Percentiles rank a stretch among this genome's conserved stretches.
Conservation (phyloP, 2,113 vertebrate species). For the Hypomesus transpacificus region DNA sequence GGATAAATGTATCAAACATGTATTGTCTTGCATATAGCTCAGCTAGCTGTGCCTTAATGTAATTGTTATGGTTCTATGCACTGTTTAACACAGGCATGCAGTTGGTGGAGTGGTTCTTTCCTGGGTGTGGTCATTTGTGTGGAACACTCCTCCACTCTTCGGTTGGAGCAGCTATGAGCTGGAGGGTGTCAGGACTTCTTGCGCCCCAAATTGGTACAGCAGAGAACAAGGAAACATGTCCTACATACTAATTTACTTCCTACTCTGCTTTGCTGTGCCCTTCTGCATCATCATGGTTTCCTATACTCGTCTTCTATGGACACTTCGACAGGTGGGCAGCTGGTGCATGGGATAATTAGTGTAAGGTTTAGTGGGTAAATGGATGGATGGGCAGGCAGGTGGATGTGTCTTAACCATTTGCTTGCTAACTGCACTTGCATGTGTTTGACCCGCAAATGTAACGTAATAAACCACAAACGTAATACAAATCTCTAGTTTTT, state of each 20-base stretch:
- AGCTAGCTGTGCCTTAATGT: background rate
- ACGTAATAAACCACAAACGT: too few relatives aligned
- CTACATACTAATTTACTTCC: slow-evolving; percentile 70
- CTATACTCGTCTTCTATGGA: slow-evolving; percentile 66
- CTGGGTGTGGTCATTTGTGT: slow-evolving; percentile 77
- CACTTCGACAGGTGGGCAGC: slow-evolving; percentile 61
- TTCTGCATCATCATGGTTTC: slow-evolving; percentile 65
- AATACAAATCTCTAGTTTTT: too few relatives aligned
- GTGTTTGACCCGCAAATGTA: too few relatives aligned
- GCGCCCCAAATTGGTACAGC: slow-evolving; percentile 71
- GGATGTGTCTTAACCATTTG: background rate
- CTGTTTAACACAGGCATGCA: slow-evolving; percentile 53
- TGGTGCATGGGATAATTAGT: background rate
- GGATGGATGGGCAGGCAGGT: background rate
- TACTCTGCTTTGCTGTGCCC: slow-evolving; percentile 70
- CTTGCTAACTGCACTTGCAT: background rate
- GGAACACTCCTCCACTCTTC: slow-evolving; percentile 75
- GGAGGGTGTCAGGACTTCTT: slow-evolving; percentile 68
- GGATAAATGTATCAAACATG: background rate
- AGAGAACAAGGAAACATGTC: slow-evolving; percentile 67
- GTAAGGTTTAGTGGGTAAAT: background rate
- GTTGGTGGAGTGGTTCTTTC: slow-evolving; percentile 62
- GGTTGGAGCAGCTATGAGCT: slow-evolving; percentile 76
- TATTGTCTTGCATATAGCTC: too few relatives aligned
- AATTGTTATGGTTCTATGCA: background rate